Evolutionary conservation across 2,888 invertebrate genomes (phyloP), one percentile per base, ranked within the genome.

Genomic region (Cheilosia grossa): DNA sequence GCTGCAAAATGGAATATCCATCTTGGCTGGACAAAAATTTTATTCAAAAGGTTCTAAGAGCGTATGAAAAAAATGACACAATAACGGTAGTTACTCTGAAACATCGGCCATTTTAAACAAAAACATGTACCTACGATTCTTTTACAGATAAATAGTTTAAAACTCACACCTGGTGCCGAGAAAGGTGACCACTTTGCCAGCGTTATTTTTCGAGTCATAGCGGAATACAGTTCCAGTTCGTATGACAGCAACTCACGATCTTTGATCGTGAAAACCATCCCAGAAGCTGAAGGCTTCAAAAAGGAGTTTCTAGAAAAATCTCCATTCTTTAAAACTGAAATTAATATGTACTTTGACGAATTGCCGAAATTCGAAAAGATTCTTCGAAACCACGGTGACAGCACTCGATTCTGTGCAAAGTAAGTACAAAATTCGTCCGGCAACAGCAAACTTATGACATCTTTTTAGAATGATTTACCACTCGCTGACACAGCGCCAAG

Each of bases 11-110:
- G n/a, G 86, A 64, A 10, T 78, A 88, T 2, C 87, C 88, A 10
- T 75, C 82, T 4, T 90, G 90, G 90, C 21, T 89, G 2, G 75
- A 87, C 49, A 10, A 7, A 1, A 66, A 87, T 2, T 89, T 88
- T 33, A 86, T 89, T 15, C 33, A 56, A 21, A 81, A 33, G 17
- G 63, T 73, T n/a, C 47, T 80, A 6, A 67, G 49, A 19, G 37
- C 47, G 2, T 74, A 74, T 40, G 44, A 82, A 15, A 47, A 63
- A 9, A 61, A 74, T 49, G 17, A 77, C 2, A 27, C n/a, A 9
- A 58, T 77, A 9, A 5, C 21, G 40, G 75, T 77, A 49, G 37
- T 37, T n/a, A 17, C 13, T 27, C 37, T 37, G 17, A 10, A 47
- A 44, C 0, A n/a, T 17, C 6, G 17, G 7, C 15, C n/a, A 9